phyloP scores from a whole-genome alignment of 2,797 vertebrate genomes.

The Lepus townsendii region DNA sequence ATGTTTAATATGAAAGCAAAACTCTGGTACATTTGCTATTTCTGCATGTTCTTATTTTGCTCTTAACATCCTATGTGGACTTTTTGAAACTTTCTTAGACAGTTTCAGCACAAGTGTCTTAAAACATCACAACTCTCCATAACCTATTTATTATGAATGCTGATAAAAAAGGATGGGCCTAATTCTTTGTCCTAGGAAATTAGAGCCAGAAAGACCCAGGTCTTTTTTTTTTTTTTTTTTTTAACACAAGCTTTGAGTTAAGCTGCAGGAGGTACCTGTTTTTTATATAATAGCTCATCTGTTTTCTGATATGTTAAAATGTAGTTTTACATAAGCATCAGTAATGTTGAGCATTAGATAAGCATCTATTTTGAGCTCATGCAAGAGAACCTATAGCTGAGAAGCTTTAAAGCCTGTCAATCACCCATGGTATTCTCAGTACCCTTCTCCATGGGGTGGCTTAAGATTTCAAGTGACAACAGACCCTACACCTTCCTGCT shows the following conservation, averaged over 20 bases:
- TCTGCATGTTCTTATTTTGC: constrained; percentile 49
- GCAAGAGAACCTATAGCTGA: constrained; percentile 51
- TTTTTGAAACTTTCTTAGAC: constrained; percentile 62
- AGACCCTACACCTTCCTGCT: neutral
- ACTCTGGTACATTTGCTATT: neutral
- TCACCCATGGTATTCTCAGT: neutral
- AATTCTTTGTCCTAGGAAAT: constrained; percentile 51
- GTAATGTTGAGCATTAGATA: neutral
- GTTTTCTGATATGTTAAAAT: constrained; percentile 67
- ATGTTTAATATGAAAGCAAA: constrained; percentile 55
- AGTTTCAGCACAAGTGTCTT: constrained; percentile 58
- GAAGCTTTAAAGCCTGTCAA: neutral
- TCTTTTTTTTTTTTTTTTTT: constrained; percentile 56
- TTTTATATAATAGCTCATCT: constrained; percentile 49
- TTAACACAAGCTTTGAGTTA: constrained; percentile 48
- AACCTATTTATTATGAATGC: constrained; percentile 29
- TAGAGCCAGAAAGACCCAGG: constrained; percentile 3
- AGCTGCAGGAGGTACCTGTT: neutral
- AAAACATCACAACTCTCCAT: constrained; percentile 33
- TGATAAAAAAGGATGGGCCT: constrained; percentile 21
- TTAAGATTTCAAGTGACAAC: neutral
- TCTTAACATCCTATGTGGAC: constrained; percentile 63
- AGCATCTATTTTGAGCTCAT: constrained; percentile 30
- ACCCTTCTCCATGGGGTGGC: neutral
- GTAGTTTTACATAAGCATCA: constrained; percentile 54